Base-by-base conservation (phyloP, 2,888 invertebrate species). In the Microctonus brassicae region DNA sequence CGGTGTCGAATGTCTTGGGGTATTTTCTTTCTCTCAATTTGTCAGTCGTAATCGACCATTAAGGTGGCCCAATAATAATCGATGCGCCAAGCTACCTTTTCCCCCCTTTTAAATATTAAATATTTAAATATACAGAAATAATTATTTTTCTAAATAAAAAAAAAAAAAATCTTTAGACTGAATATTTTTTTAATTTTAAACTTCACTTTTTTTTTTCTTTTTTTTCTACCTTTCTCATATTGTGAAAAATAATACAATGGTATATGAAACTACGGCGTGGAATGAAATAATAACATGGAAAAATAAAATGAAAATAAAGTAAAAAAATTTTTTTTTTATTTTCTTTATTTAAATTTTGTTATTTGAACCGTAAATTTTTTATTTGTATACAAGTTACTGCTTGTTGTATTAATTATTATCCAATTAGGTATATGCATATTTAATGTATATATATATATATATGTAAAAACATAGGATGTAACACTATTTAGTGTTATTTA, bases 1-100 rank as follows among this genome's bases (percentile, higher is more conserved):
- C n/a, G n/a, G n/a, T n/a, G 47, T n/a, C 47, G 17, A 47, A 47
- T 47, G 22, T 39, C 42, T 29, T 61, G 65, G 70, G 64, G 60
- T 73, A 24, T 69, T 29, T 55, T 57, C 33, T 17, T 1, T 47
- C 1, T 7, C 1, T 47, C 17, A n/a, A 47, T 47, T 47, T 17
- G 17, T 47, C 47, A 1, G 17, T 47, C 17, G 17, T 47, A 47
- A 47, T n/a, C 47, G 20, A 47, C 47, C 47, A 20, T n/a, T 47
- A n/a, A n/a, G 47, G 47, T 6, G 6, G 20, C 20, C 47, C 47
- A 47, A 47, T 3, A 17, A 47, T 47, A 6, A 47, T n/a, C n/a
- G n/a, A n/a, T n/a, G n/a, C n/a, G n/a, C n/a, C n/a, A n/a, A n/a
- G n/a, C 4, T 17, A 22, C 5, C 53, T 13, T 20, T 34, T 36